Evolutionary conservation across 2,113 vertebrate species (phyloP).

Genomic region (Platanista minor): DNA sequence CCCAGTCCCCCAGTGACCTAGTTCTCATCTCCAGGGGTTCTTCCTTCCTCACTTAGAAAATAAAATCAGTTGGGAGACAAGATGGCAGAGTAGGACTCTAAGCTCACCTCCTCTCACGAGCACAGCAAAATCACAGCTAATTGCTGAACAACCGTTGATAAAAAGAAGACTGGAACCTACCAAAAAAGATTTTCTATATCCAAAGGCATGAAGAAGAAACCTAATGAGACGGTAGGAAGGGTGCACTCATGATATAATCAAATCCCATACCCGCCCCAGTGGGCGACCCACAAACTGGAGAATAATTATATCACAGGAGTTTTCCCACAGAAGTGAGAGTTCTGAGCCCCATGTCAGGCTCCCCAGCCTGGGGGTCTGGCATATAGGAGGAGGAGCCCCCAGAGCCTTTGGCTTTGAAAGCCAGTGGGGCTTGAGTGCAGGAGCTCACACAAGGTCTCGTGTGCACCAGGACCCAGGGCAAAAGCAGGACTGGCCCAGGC

Average conservation of each 20-base stretch:
- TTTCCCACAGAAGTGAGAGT: neutral
- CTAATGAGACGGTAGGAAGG: neutral
- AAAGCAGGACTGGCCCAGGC: neutral
- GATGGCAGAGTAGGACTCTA: neutral
- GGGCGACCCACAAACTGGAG: neutral
- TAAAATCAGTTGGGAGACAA: neutral
- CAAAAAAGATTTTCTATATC: neutral
- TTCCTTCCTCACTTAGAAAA: neutral
- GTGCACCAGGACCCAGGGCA: neutral
- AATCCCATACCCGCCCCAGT: neutral
- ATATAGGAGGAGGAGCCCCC: neutral
- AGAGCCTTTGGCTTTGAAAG: neutral
- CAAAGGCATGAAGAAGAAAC: neutral
- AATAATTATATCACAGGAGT: neutral
- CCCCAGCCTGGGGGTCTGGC: neutral
- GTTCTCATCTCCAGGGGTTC: neutral
- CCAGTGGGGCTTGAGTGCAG: neutral
- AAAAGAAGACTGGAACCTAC: neutral
- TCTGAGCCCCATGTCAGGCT: neutral
- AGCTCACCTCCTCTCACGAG: neutral
- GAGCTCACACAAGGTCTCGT: neutral
- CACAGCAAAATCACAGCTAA: neutral
- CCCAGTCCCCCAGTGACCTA: neutral
- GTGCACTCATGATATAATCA: neutral
- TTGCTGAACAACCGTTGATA: neutral